Base-by-base conservation (phyloP, 1,140 invertebrate species). In the Penaeus indicus region DNA sequence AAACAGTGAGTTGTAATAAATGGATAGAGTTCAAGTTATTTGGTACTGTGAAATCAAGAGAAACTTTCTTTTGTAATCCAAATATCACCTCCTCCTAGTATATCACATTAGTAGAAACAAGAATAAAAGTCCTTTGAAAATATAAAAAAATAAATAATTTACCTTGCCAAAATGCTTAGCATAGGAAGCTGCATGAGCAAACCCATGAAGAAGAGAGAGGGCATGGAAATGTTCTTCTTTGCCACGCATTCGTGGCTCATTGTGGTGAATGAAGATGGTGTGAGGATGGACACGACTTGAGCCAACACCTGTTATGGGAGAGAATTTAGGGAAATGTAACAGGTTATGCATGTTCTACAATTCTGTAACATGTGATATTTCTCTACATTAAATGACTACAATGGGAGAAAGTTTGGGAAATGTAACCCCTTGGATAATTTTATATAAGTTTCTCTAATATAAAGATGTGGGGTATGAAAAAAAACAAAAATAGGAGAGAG, bases 111-210 rank as follows among this genome's bases (percentile, higher is more conserved):
- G 11, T 75, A 38, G 0, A 75, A 75, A 25, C 19, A 25, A 22
- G 4, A 75, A 75, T n/a, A 16, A 38, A 25, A 75, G 27, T 27
- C 4, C n/a, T 38, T 75, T 75, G 16, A n/a, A 32, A 25, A 32
- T n/a, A 72, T 3, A 75, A 75, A 18, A 32, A 75, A 75, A 75
- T 19, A 25, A 32, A 72, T 8, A 75, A 75, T n/a, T 16, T 72
- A 86, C 85, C 77, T 81, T 81, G 38, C 19, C 47, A 21, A 69
- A 32, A 54, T 42, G 38, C 25, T 86, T 86, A 21, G 85, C 85
- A 81, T 86, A 86, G 27, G 85, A 77, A 60, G 85, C 85, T 69
- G 85, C 85, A 67, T 86, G 85, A 38, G 77, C 77, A 62, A 86
- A 86, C n/a, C 77, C 85, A 67, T 86, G 32, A n/a, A 86, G 77